These are phyloP conservation scores for Cliona cf. orientalis DNA, from an alignment of 37 sponge, comb jelly and placozoan species.

Conservation along the genomic window DNA sequence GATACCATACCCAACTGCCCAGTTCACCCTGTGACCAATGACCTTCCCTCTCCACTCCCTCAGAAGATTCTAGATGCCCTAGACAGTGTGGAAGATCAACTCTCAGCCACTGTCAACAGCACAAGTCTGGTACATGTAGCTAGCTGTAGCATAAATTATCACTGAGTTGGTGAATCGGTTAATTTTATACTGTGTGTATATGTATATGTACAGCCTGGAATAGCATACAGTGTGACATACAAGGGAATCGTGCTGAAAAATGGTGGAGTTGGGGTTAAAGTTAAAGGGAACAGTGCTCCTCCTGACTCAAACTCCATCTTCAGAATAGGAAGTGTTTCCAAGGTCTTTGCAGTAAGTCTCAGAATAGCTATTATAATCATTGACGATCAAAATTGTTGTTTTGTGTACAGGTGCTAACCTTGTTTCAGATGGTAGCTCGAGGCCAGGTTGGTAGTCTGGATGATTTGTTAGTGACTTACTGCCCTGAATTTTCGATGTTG, in stretches of 20 bases:
- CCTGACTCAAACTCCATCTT: constrained; percentile 44
- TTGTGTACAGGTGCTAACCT: background rate
- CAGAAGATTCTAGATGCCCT: background rate
- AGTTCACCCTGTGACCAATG: background rate
- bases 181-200: background rate
- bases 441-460: background rate
- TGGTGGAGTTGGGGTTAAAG: constrained; percentile 23
- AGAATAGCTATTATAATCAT: too few species aligned
- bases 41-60: constrained; percentile 13
- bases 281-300: background rate
- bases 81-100: background rate
- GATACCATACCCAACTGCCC: constrained; percentile 24
- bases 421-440: background rate
- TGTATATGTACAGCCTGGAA: constrained; percentile 41
- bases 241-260: constrained; percentile 11
- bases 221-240: constrained; percentile 44
- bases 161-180: background rate
- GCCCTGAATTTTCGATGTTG: constrained; percentile 53
- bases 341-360: constrained; percentile 75
- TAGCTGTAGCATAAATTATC: background rate
- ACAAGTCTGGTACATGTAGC: background rate
- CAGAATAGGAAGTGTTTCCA: constrained; percentile 74
- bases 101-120: background rate
- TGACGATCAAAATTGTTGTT: background rate
- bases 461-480: constrained; percentile 7